Conservation (phyloP, 2,797 vertebrate genomes). For the Periophthalmus magnuspinnatus region DNA sequence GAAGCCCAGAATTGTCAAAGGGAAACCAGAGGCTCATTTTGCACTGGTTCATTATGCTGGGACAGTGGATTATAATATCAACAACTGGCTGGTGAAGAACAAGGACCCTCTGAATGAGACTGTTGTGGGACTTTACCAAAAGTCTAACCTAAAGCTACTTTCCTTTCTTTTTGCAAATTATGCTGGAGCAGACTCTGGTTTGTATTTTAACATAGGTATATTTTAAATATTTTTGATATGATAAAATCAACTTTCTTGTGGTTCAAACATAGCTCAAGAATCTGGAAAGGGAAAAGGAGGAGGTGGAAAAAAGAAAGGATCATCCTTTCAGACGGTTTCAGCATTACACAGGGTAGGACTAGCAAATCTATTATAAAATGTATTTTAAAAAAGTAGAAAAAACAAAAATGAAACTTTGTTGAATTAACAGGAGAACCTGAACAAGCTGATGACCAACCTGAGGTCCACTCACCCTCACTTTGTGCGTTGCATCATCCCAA, state of each 20-base stretch:
- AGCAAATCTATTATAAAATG: constrained; percentile 7
- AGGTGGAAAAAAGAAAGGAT: constrained; percentile 86
- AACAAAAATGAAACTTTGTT: background rate
- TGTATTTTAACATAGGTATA: background rate
- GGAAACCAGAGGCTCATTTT: constrained; percentile 85
- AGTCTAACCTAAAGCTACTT: constrained; percentile 81
- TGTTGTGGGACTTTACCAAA: constrained; percentile 84
- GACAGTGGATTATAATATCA: constrained; percentile 85
- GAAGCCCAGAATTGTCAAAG: constrained; percentile 83
- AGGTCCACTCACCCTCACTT: constrained; percentile 88
- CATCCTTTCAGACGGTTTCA: constrained; percentile 88
- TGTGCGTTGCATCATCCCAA: constrained; percentile 88
- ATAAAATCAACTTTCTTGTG: background rate
- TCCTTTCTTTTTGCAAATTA: constrained; percentile 79
- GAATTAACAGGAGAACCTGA: constrained; percentile 84
- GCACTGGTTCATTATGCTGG: constrained; percentile 65
- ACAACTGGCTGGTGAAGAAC: constrained; percentile 84
- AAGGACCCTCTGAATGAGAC: constrained; percentile 87
- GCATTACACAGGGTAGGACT: constrained; percentile 81
- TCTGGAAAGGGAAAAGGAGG: constrained; percentile 75
- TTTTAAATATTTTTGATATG: background rate
- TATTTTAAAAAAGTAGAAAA: background rate
- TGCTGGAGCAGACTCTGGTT: constrained; percentile 70
- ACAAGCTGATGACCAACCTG: constrained; percentile 90
- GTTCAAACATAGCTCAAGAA: too few species aligned